Percentiles rank a stretch among this genome's conserved stretches.
phyloP scores from a whole-genome alignment of 2,113 vertebrate species.

The Aptenodytes patagonicus region DNA sequence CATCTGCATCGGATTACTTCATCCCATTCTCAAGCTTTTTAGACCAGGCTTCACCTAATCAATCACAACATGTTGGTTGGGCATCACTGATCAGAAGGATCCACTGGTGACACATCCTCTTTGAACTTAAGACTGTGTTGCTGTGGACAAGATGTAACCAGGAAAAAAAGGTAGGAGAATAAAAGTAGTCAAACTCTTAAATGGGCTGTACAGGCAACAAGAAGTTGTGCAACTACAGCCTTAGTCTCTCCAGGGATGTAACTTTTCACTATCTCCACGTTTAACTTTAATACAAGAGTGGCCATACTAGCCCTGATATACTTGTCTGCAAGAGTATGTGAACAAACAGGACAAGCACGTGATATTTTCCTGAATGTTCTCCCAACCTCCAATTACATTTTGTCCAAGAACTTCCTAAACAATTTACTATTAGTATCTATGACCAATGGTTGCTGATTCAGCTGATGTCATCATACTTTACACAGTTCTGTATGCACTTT shows the following conservation, averaged over 20 bases:
- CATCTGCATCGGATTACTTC: neutral
- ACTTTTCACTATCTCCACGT: no score
- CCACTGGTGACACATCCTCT: neutral
- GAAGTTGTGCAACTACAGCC: neutral
- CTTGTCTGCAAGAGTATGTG: neutral
- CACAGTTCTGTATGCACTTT: neutral
- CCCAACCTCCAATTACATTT: neutral
- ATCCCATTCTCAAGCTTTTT: neutral
- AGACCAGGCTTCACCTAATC: neutral
- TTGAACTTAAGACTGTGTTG: neutral
- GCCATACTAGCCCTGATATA: neutral
- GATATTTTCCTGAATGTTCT: neutral
- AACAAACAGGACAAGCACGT: neutral
- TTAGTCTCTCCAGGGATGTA: no score
- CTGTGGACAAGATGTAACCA: neutral
- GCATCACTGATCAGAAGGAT: neutral
- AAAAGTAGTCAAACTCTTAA: neutral
- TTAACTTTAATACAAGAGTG: neutral
- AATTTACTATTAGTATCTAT: neutral
- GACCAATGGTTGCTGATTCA: neutral
- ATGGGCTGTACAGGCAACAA: neutral
- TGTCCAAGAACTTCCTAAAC: neutral
- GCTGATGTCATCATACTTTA: neutral
- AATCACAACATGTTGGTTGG: neutral
- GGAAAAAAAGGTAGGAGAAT: neutral